A percentile compares a stretch with the other conserved stretches of the same genome.
Conservation (phyloP, 2,113 vertebrate species). For the Datnioides undecimradiatus region DNA sequence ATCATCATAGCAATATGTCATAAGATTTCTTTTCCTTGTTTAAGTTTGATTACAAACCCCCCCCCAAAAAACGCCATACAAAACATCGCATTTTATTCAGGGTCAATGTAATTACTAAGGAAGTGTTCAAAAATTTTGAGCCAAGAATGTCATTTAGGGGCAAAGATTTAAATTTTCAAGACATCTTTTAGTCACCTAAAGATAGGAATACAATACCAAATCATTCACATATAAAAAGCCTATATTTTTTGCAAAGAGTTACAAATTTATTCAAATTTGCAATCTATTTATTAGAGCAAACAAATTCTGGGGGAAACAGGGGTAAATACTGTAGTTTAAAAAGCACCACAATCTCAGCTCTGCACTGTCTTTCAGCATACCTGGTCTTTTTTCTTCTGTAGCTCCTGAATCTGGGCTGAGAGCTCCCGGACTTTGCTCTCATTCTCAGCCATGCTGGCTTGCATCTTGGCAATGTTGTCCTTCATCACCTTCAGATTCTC, state of each 20-base stretch:
- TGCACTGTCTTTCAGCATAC: conserved; percentile 65
- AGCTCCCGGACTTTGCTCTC: conserved; percentile 86
- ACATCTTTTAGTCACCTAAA: not conserved
- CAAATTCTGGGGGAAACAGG: not conserved
- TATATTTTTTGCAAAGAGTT: not conserved
- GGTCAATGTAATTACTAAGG: too few relatives aligned
- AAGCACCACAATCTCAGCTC: not conserved
- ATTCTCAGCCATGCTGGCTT: conserved; percentile 83
- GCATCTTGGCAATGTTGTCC: conserved; percentile 82
- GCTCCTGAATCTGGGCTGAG: conserved; percentile 84
- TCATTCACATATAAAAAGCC: not conserved
- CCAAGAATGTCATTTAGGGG: too few relatives aligned
- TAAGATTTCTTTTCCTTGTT: not conserved
- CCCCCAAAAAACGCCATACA: not conserved
- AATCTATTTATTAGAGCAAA: not conserved
- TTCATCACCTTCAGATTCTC: conserved; percentile 88
- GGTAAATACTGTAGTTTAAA: not conserved
- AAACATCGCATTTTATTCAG: not conserved
- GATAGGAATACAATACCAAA: not conserved
- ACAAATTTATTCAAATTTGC: too few relatives aligned
- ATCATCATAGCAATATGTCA: not conserved
- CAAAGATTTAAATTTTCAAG: not conserved
- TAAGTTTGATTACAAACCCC: not conserved
- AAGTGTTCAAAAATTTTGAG: too few relatives aligned
- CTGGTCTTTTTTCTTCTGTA: conserved; percentile 90